A percentile compares a stretch with the other conserved stretches of the same genome.
Evolutionary conservation across 2,888 invertebrate species (phyloP).

Genomic region (Carterocephalus palaemon): DNA sequence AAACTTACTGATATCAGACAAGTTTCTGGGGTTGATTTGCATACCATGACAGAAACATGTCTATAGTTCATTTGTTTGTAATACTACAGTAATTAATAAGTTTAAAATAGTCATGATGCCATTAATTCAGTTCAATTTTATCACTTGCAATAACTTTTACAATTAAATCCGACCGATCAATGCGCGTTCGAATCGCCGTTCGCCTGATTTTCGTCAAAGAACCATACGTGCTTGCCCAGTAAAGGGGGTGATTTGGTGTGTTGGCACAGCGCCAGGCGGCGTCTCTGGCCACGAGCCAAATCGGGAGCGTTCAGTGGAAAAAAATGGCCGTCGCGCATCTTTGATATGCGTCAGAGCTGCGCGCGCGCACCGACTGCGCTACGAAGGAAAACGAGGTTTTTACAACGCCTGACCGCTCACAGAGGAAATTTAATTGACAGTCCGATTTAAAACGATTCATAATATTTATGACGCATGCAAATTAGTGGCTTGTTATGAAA

Average conservation of each 20-base stretch:
- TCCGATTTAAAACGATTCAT: constrained; percentile 33
- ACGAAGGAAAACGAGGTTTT: constrained; percentile 27
- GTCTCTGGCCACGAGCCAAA: constrained; percentile 69
- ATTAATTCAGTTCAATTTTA: no score
- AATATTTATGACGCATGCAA: no score
- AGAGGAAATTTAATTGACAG: constrained; percentile 4
- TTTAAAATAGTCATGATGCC: no score
- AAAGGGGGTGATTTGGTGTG: constrained; percentile 62
- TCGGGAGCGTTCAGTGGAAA: constrained; percentile 63
- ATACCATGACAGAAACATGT: no score
- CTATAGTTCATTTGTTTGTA: no score
- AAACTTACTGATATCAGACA: no score
- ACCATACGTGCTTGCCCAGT: constrained; percentile 43
- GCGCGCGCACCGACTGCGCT: constrained; percentile 48
- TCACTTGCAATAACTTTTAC: no score
- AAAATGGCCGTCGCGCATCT: constrained; percentile 75
- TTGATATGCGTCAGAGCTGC: constrained; percentile 75
- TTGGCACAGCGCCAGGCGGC: constrained; percentile 68
- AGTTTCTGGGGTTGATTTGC: no score
- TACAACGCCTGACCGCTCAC: constrained; percentile 16
- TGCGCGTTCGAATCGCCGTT: constrained; percentile 26
- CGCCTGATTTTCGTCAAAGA: constrained; percentile 32
- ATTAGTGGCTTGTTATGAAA: no score
- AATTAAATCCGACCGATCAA: constrained; percentile 1
- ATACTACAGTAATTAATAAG: no score